These are phyloP conservation scores for Plagodis dolabraria DNA, from an alignment of 2,888 invertebrate species.

Conservation along the genomic window DNA sequence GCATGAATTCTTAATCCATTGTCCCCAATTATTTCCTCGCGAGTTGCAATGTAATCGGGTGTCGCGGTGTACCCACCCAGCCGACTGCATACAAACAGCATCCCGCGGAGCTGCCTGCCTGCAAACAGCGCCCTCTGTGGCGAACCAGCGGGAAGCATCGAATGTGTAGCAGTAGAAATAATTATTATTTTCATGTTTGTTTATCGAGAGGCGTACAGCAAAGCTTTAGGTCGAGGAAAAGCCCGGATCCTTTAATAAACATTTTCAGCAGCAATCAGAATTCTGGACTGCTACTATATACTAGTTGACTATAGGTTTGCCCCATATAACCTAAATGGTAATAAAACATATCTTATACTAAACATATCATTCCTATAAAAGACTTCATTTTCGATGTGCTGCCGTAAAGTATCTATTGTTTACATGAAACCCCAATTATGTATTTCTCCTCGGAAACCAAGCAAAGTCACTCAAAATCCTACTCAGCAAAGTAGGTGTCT, in stretches of 20 bases:
- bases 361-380: too few species aligned
- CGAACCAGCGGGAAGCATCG: conserved; percentile 16
- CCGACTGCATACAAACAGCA: conserved; percentile 30
- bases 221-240: too few species aligned
- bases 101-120: conserved; percentile 39
- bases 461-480: conserved; percentile 30
- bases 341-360: too few species aligned
- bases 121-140: conserved; percentile 45
- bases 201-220: too few species aligned
- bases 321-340: too few species aligned
- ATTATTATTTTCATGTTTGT: conserved; percentile 8
- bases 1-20: conserved; percentile 1
- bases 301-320: too few species aligned
- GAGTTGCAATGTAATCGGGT: conserved; percentile 14
- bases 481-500: conserved; percentile 66
- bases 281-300: too few species aligned
- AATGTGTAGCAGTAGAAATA: conserved; percentile 1
- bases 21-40: conserved; percentile 22
- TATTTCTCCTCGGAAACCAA: conserved; percentile 26
- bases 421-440: conserved; percentile 16
- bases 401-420: conserved; percentile 16
- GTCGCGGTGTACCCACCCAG: conserved; percentile 25
- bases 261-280: too few species aligned
- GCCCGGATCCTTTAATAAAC: too few species aligned
- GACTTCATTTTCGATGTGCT: not conserved